Evolutionary conservation across 1,140 invertebrate genomes (phyloP).

Genomic region (Trissolcus basalis): DNA sequence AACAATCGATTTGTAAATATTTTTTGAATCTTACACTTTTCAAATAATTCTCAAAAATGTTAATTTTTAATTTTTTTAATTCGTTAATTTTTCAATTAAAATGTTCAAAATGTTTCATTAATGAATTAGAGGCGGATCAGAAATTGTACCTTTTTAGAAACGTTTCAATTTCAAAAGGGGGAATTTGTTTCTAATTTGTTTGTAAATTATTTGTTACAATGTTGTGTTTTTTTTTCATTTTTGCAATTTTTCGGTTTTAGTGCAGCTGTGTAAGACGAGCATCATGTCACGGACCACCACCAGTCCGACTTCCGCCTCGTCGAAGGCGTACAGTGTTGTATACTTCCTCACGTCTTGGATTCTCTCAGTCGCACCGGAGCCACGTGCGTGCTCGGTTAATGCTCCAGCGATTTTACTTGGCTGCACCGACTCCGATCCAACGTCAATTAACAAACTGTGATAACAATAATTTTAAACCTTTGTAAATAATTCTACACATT

Average conservation of each 20-base stretch:
- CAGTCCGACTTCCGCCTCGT: slow-evolving; percentile 62
- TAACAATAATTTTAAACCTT: slow-evolving; percentile 14
- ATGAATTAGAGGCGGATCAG: no score
- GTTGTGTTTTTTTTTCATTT: no score
- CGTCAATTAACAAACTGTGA: slow-evolving; percentile 39
- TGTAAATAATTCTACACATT: slow-evolving; percentile 19
- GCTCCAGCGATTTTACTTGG: slow-evolving; percentile 47
- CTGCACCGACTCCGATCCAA: slow-evolving; percentile 4
- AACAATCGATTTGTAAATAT: no score
- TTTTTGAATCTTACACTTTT: no score
- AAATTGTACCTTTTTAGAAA: no score
- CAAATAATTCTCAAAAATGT: no score
- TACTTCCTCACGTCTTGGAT: slow-evolving; percentile 56
- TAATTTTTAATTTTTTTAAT: no score
- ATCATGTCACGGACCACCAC: slow-evolving; percentile 55
- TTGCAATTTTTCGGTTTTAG: slow-evolving; percentile 30
- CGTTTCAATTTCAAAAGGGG: no score
- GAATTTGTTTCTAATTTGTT: no score
- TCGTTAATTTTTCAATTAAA: no score
- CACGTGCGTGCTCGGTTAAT: slow-evolving; percentile 62
- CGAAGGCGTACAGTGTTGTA: slow-evolving; percentile 49
- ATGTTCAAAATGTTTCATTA: no score
- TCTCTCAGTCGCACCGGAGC: slow-evolving; percentile 61
- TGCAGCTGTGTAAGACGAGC: slow-evolving; percentile 49
- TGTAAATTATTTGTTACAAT: no score